These are phyloP conservation scores for Axinella damicornis DNA, from an alignment of 37 sponge, comb jelly and placozoan species.

Conservation along the genomic window DNA sequence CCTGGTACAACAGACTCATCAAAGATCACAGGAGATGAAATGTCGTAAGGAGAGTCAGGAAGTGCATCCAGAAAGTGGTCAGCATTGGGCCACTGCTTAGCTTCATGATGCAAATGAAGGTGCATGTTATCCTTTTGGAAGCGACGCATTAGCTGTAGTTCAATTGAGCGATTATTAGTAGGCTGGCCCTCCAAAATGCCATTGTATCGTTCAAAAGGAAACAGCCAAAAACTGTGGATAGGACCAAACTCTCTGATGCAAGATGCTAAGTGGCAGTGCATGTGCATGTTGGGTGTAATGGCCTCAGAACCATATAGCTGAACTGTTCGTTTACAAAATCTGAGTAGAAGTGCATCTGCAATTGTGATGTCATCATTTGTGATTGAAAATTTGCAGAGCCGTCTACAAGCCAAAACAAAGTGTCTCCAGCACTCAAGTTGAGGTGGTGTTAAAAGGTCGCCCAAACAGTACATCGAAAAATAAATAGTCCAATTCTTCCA, in stretches of 20 bases:
- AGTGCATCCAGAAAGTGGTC: background rate
- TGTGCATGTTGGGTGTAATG: conserved; percentile 64
- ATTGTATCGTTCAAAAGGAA: conserved; percentile 55
- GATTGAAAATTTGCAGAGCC: background rate
- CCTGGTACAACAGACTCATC: too few relatives aligned
- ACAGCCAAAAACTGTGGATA: conserved; percentile 36
- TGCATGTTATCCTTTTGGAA: conserved; percentile 21
- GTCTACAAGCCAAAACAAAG: conserved; percentile 39
- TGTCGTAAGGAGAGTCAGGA: background rate
- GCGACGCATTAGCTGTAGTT: conserved; percentile 29
- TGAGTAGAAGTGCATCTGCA: conserved; percentile 36
- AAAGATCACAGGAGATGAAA: background rate
- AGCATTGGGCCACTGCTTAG: background rate
- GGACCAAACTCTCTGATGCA: conserved; percentile 57
- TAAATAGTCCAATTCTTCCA: conserved; percentile 59
- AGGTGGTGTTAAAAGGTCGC: background rate
- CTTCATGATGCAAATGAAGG: background rate
- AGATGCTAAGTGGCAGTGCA: conserved; percentile 30
- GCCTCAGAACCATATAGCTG: conserved; percentile 15
- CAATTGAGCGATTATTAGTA: conserved; percentile 37
- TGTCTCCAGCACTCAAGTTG: conserved; percentile 31
- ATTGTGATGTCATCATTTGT: conserved; percentile 22
- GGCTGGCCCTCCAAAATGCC: conserved; percentile 26
- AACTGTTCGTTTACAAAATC: conserved; percentile 36
- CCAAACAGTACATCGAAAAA: background rate